A percentile compares a stretch with the other conserved stretches of the same genome.
These are phyloP conservation scores for Brachyptera risi DNA, from an alignment of 2,888 invertebrate species.

Conservation along the genomic window DNA sequence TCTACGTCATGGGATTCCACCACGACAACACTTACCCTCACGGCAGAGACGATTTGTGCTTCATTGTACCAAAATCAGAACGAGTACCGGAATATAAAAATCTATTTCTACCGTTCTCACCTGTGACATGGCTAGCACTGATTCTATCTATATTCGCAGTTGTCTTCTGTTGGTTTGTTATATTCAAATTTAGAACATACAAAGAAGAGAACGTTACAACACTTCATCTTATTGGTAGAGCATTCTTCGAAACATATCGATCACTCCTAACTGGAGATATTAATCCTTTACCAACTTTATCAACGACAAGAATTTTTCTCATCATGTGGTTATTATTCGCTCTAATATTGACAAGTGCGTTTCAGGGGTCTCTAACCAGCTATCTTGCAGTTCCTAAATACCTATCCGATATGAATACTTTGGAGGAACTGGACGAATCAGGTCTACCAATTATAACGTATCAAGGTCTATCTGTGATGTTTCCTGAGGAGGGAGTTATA, in stretches of 20 bases:
- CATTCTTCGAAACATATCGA: neutral
- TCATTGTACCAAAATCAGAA: slow-evolving; percentile 45
- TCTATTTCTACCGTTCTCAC: slow-evolving; percentile 31
- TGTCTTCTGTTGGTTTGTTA: neutral
- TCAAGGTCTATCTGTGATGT: neutral
- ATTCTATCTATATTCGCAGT: slow-evolving; percentile 19
- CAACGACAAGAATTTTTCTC: slow-evolving; percentile 30
- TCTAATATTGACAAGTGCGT: slow-evolving; percentile 44
- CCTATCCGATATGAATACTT: slow-evolving; percentile 46
- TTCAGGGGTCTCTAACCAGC: slow-evolving; percentile 46
- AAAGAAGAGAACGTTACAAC: neutral
- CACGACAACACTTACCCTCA: slow-evolving; percentile 43
- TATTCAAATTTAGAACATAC: neutral
- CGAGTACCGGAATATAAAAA: slow-evolving; percentile 46
- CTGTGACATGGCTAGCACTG: slow-evolving; percentile 35
- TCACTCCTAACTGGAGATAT: neutral
- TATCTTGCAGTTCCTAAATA: slow-evolving; percentile 46
- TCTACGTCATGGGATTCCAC: slow-evolving; percentile 43
- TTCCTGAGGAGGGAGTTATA: neutral
- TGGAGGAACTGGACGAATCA: slow-evolving; percentile 35
- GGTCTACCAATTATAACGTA: neutral
- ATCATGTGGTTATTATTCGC: slow-evolving; percentile 42
- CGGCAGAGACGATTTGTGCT: slow-evolving; percentile 44
- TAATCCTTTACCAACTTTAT: neutral
- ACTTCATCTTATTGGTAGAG: neutral